These are phyloP conservation scores for Odontophorus gujanensis DNA, from an alignment of 2,113 vertebrate genomes.

Conservation along the genomic window DNA sequence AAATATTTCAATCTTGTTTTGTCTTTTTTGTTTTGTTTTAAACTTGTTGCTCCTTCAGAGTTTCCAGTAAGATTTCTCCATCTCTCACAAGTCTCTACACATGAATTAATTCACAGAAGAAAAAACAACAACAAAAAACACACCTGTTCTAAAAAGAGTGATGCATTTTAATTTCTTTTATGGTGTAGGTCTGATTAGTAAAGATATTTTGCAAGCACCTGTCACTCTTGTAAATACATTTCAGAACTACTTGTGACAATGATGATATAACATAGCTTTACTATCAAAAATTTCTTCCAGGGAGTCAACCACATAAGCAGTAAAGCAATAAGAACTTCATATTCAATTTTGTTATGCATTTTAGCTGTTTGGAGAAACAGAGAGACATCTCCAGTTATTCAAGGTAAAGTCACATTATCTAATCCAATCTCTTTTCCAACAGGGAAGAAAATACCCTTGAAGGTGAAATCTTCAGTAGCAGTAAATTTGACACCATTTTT, in stretches of 20 bases:
- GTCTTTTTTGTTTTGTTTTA: not conserved
- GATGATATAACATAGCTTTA: conserved; percentile 24
- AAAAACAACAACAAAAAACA: not conserved
- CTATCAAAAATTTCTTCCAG: conserved; percentile 41
- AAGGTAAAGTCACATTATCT: conserved; percentile 21
- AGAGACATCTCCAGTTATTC: conserved; percentile 41
- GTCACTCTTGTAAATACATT: conserved; percentile 41
- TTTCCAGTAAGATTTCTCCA: not conserved
- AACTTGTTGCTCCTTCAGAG: not conserved
- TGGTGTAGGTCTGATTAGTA: conserved; percentile 54
- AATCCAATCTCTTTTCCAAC: conserved; percentile 42
- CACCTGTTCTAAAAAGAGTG: not conserved
- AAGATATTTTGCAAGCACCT: conserved; percentile 18
- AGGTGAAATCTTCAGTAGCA: conserved; percentile 23
- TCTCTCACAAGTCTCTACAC: not conserved
- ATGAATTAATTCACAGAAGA: not conserved
- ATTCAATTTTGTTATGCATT: conserved; percentile 46
- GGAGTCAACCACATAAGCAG: conserved; percentile 51
- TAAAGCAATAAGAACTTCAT: conserved; percentile 45
- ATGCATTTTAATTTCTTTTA: not conserved
- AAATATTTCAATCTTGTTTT: not conserved
- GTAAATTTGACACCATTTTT: conserved; percentile 42
- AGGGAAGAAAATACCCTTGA: conserved; percentile 50
- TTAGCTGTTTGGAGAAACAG: conserved; percentile 51
- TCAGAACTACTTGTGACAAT: not conserved